A percentile compares a stretch with the other conserved stretches of the same genome.
Conservation (phyloP, 1,140 invertebrate species). For the Hycleus phaleratus region DNA sequence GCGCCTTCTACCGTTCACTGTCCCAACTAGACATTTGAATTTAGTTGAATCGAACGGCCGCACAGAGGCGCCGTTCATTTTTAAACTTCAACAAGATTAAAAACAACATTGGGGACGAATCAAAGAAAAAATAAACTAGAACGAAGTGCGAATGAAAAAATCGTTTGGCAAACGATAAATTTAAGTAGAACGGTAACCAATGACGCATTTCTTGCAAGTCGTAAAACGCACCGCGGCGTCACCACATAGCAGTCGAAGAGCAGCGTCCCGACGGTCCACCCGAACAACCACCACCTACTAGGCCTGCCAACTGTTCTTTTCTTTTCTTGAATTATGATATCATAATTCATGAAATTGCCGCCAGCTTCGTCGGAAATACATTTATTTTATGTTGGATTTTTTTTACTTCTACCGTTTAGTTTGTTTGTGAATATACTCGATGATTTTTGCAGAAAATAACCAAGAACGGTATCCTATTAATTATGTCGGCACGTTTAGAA, state of each 20-base stretch:
- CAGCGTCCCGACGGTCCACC: slow-evolving; percentile 15
- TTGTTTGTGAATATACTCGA: too few species aligned
- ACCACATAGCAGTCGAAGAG: neutral
- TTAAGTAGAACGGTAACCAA: neutral
- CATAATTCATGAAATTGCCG: slow-evolving; percentile 31
- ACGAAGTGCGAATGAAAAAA: too few species aligned
- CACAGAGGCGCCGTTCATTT: neutral
- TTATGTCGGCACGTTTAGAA: slow-evolving; percentile 8
- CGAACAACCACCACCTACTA: slow-evolving; percentile 29
- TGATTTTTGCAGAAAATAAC: slow-evolving; percentile 9
- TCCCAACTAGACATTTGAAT: too few species aligned
- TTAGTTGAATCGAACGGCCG: neutral
- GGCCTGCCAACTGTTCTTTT: slow-evolving; percentile 30
- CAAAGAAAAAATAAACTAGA: too few species aligned
- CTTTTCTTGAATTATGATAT: slow-evolving; percentile 29
- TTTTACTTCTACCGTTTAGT: neutral
- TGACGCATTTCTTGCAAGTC: neutral
- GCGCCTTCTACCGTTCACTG: slow-evolving; percentile 1
- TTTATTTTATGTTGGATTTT: slow-evolving; percentile 23
- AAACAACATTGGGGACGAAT: too few species aligned
- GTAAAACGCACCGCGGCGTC: slow-evolving; percentile 8
- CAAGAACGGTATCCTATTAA: slow-evolving; percentile 6
- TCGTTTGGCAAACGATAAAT: too few species aligned
- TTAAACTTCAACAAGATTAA: too few species aligned
- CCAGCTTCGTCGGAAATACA: slow-evolving; percentile 29